Conservation (phyloP, 1,140 invertebrate genomes). For the Pissodes strobi region DNA sequence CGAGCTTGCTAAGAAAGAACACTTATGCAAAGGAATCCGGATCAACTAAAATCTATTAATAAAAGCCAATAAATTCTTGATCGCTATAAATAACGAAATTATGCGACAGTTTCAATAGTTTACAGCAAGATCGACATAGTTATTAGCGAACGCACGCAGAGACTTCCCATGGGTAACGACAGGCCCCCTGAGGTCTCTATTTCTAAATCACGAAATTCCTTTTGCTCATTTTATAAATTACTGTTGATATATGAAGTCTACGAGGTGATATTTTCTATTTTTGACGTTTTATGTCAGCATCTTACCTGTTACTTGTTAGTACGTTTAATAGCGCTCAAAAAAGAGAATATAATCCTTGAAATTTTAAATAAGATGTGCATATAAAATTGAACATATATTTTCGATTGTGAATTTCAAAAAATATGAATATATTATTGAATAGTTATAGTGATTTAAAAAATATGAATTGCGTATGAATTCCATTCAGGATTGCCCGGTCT, state of each 20-base stretch:
- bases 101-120: conserved; percentile 30
- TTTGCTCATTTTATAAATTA: conserved; percentile 9
- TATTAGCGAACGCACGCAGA: conserved; percentile 24
- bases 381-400: too few species aligned
- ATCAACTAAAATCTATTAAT: conserved; percentile 28
- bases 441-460: too few species aligned
- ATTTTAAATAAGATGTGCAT: too few species aligned
- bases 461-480: too few species aligned
- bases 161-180: conserved; percentile 23
- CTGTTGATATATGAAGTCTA: not conserved
- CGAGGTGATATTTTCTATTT: not conserved
- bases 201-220: conserved; percentile 36
- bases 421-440: too few species aligned
- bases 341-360: too few species aligned
- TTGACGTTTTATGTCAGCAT: not conserved
- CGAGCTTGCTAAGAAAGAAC: too few species aligned
- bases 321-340: too few species aligned
- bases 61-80: conserved; percentile 13
- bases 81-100: conserved; percentile 22
- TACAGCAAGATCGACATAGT: conserved; percentile 29
- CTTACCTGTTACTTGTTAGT: too few species aligned
- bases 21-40: conserved; percentile 6
- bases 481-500: too few species aligned
- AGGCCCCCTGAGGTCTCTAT: conserved; percentile 13
- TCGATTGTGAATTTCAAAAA: too few species aligned